A percentile compares a stretch with the other conserved stretches of the same genome.
Evolutionary conservation across 2,113 vertebrate genomes (phyloP).

Genomic region (Oreocharis arfaki): DNA sequence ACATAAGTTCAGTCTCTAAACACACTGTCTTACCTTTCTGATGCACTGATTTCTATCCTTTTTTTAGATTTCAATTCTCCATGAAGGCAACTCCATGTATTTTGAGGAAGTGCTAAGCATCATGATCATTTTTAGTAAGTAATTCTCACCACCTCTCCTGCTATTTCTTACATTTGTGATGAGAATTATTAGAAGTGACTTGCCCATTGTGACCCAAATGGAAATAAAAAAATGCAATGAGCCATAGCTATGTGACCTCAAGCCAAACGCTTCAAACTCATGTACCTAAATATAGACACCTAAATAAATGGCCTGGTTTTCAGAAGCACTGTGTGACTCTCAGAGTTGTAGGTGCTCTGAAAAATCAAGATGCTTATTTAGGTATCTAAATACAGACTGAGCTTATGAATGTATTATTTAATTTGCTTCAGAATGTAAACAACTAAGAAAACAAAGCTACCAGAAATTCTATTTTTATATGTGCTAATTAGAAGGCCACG

Average conservation of each 20-base stretch:
- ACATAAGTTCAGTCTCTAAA: neutral
- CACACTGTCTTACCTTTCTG: neutral
- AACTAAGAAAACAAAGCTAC: neutral
- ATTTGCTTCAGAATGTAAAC: neutral
- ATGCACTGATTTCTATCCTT: neutral
- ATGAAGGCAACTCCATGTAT: neutral
- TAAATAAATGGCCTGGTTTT: conserved; percentile 63
- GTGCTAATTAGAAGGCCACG: neutral
- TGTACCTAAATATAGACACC: conserved; percentile 61
- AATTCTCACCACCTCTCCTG: neutral
- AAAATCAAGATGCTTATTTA: conserved; percentile 34
- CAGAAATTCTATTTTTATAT: neutral
- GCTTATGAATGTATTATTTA: neutral
- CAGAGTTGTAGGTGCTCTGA: conserved; percentile 7
- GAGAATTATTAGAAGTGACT: conserved; percentile 42
- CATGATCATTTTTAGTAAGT: neutral
- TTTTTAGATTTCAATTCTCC: neutral
- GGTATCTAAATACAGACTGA: neutral
- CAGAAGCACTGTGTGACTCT: neutral
- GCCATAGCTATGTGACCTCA: conserved; percentile 48
- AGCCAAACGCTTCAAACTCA: conserved; percentile 43
- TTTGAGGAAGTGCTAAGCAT: neutral
- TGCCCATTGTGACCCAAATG: conserved; percentile 48
- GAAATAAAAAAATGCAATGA: conserved; percentile 47
- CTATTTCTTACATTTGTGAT: neutral